A percentile compares a stretch with the other conserved stretches of the same genome.
Conservation (phyloP, 2,797 vertebrate species). For the Gymnodraco acuticeps region DNA sequence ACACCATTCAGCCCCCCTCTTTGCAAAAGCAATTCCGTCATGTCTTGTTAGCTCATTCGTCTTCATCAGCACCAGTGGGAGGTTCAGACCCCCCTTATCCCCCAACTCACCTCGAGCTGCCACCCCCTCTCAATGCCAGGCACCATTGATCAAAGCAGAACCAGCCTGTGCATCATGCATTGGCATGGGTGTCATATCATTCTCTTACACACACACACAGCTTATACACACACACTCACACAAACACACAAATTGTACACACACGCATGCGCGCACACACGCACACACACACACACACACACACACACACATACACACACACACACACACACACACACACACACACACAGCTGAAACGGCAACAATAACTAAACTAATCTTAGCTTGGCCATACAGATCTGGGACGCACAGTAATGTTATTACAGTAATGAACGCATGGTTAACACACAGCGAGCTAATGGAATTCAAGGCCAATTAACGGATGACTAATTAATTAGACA, state of each 20-base stretch:
- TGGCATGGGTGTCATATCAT: conserved; percentile 54
- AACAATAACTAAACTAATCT: conserved; percentile 60
- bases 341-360: conserved; percentile 30
- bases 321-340: conserved; percentile 19
- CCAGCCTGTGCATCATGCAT: conserved; percentile 58
- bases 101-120: conserved; percentile 41
- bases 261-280: not conserved
- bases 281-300: not conserved
- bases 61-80: conserved; percentile 82
- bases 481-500: conserved; percentile 82
- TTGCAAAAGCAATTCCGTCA: conserved; percentile 83
- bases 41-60: conserved; percentile 84
- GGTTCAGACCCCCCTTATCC: conserved; percentile 55
- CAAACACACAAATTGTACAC: not conserved
- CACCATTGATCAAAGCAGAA: conserved; percentile 76
- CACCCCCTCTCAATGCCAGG: conserved; percentile 56
- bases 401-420: conserved; percentile 54
- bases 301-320: conserved; percentile 31
- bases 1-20: conserved; percentile 60
- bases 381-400: conserved; percentile 40
- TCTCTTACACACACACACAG: conserved; percentile 1
- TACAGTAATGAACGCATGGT: conserved; percentile 58
- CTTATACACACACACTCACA: not conserved
- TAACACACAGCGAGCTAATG: conserved; percentile 64
- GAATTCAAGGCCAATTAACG: conserved; percentile 79